Conservation (phyloP, 2,888 invertebrate species). For the Pandemis cinnamomeana region DNA sequence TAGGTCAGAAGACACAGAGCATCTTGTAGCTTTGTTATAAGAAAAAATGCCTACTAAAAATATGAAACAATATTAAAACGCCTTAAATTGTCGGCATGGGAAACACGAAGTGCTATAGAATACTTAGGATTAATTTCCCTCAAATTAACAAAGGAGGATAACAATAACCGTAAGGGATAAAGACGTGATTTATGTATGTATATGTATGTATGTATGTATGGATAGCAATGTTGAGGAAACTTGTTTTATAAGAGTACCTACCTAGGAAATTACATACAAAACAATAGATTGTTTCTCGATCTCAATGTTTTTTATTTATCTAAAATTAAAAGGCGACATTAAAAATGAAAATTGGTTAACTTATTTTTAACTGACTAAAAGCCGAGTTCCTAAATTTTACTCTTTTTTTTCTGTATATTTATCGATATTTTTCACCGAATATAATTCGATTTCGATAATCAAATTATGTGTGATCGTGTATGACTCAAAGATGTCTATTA, state of each 20-base stretch:
- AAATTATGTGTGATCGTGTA: too few species aligned
- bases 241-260: background rate
- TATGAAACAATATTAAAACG: constrained; percentile 27
- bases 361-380: too few species aligned
- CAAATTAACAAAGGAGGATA: constrained; percentile 14
- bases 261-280: constrained; percentile 6
- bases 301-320: background rate
- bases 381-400: too few species aligned
- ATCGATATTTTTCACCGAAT: too few species aligned
- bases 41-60: constrained; percentile 22
- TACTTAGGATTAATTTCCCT: constrained; percentile 10
- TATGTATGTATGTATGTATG: too few species aligned
- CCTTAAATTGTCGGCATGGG: constrained; percentile 6
- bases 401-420: too few species aligned
- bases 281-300: background rate
- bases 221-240: background rate
- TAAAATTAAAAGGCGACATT: too few species aligned
- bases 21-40: constrained; percentile 20
- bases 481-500: too few species aligned
- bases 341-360: too few species aligned
- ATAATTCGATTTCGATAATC: too few species aligned
- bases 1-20: constrained; percentile 36
- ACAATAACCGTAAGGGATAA: background rate
- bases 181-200: too few species aligned
- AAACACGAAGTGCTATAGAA: constrained; percentile 17